Conservation (phyloP, 2,113 vertebrate genomes). For the Silurus meridionalis region DNA sequence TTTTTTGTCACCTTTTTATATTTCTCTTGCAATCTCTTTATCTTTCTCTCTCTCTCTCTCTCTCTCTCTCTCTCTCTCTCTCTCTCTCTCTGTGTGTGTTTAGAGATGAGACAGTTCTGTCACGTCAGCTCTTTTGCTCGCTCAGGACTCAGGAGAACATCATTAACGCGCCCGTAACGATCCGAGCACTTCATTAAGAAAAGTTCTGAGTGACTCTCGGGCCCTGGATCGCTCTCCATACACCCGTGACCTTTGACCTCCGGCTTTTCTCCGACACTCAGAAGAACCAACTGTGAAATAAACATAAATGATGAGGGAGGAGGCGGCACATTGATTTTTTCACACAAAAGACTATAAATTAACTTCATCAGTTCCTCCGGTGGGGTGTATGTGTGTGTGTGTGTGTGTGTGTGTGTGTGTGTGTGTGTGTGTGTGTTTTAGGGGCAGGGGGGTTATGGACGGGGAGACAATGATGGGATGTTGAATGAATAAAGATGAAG, state of each 20-base stretch:
- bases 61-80: background rate
- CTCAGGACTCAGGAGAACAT: background rate
- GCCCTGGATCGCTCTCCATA: background rate
- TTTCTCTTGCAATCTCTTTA: no score
- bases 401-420: background rate
- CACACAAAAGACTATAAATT: background rate
- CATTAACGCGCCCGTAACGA: background rate
- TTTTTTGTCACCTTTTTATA: no score
- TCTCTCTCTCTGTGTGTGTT: background rate
- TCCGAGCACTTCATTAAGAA: slow-evolving; percentile 1
- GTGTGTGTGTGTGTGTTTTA: no score
- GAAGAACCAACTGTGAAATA: background rate
- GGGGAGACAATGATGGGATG: no score
- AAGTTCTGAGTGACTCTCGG: background rate
- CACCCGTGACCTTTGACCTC: background rate
- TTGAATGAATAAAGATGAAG: no score
- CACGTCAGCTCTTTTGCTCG: background rate
- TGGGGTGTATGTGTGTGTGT: no score
- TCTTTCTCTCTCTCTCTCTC: background rate
- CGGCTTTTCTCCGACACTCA: background rate
- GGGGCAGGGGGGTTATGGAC: no score
- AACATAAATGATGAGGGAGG: background rate
- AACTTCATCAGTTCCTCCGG: background rate
- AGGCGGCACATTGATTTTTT: background rate
- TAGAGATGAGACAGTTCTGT: background rate